phyloP scores from a whole-genome alignment of 2,797 vertebrate species.

The Hoplostethus mediterraneus region DNA sequence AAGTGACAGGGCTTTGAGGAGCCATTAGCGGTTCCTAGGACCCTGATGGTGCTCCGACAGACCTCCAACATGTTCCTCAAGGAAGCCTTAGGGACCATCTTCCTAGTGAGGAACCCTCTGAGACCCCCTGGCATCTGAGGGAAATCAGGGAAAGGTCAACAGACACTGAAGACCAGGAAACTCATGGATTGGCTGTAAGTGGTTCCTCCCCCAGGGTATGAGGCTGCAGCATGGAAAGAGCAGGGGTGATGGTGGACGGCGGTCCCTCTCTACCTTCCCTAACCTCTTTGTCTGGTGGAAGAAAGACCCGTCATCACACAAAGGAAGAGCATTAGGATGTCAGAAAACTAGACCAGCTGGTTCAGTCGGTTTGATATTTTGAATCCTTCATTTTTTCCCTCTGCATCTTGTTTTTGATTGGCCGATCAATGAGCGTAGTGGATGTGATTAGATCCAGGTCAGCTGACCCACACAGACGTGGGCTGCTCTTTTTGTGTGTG shows the following conservation, averaged over 20 bases:
- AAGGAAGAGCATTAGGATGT: conserved; percentile 8
- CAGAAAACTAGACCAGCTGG: not conserved
- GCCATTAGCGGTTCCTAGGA: not conserved
- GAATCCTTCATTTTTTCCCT: not conserved
- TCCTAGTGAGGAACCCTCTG: not conserved
- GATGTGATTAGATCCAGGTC: conserved; percentile 71
- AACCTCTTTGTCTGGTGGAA: conserved; percentile 56
- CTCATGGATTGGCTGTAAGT: conserved; percentile 48
- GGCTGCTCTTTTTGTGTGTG: conserved; percentile 56
- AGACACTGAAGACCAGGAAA: conserved; percentile 43
- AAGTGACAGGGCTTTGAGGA: conserved; percentile 6
- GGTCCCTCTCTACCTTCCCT: conserved; percentile 27
- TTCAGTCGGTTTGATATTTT: not conserved
- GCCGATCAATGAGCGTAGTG: conserved; percentile 9
- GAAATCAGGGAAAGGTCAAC: conserved; percentile 54
- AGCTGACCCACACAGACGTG: conserved; percentile 61
- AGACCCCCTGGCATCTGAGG: not conserved
- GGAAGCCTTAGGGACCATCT: not conserved
- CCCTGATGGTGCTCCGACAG: not conserved
- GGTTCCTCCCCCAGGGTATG: conserved; percentile 36
- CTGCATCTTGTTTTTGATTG: conserved; percentile 20
- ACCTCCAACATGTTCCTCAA: not conserved
- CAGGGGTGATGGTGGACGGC: conserved; percentile 23
- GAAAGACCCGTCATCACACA: conserved; percentile 24
- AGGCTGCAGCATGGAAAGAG: conserved; percentile 60